Conservation (phyloP, 2,888 invertebrate genomes). For the Tinea trinotella region DNA sequence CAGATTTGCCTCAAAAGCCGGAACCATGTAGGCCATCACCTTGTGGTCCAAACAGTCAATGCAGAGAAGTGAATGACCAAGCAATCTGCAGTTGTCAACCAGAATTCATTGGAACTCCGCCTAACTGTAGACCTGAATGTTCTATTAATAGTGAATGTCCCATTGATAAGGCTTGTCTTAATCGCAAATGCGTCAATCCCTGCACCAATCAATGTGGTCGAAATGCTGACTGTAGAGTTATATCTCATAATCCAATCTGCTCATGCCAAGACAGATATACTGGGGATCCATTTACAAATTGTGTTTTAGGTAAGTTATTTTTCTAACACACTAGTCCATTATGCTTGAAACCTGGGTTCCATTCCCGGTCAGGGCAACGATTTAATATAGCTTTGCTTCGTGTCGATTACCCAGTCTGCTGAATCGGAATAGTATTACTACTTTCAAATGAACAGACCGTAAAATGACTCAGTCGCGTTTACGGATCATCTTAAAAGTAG, state of each 20-base stretch:
- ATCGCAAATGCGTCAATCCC: constrained; percentile 84
- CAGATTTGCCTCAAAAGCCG: constrained; percentile 41
- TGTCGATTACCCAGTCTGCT: too few species aligned
- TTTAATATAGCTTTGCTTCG: too few species aligned
- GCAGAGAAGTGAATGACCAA: constrained; percentile 77
- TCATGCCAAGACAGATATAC: constrained; percentile 80
- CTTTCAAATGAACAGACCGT: too few species aligned
- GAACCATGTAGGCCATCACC: constrained; percentile 81
- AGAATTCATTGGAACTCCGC: constrained; percentile 82
- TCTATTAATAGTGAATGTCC: constrained; percentile 85
- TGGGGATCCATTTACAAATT: constrained; percentile 82
- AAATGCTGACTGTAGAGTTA: constrained; percentile 84
- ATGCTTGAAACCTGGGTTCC: too few species aligned
- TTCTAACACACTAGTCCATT: constrained; percentile 16
- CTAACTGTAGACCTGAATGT: constrained; percentile 86
- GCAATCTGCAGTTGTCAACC: constrained; percentile 81
- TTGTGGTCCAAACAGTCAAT: constrained; percentile 84
- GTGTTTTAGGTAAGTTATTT: constrained; percentile 59
- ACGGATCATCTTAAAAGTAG: too few species aligned
- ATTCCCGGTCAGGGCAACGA: too few species aligned
- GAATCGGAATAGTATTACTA: too few species aligned
- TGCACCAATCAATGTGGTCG: constrained; percentile 85
- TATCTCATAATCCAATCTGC: constrained; percentile 87
- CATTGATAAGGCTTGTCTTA: constrained; percentile 81
- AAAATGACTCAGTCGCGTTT: too few species aligned